Base-by-base conservation (phyloP, 2,113 vertebrate species). In the Shinisaurus crocodilurus region DNA sequence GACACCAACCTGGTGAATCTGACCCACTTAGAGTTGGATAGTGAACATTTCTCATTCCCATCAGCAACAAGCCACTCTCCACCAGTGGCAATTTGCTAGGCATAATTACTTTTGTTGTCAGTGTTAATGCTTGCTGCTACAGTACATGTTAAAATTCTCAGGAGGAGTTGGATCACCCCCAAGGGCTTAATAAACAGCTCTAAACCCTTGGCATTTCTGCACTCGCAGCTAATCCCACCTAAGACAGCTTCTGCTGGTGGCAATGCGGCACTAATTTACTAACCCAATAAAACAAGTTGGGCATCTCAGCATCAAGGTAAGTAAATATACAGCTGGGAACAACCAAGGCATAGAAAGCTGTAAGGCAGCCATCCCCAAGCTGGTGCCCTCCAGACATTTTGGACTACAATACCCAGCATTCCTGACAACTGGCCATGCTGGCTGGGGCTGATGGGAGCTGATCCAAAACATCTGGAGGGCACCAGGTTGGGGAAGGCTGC, bases 111-210 rank as follows among this genome's bases (percentile, higher is more conserved):
- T 94, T 91, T 57, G 84, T 25, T 95, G 48, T 95, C 94, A 95
- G 93, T 92, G 94, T 91, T 94, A 92, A 92, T 80, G 74, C 93
- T 94, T 95, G 88, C 87, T 93, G 88, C 89, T 93, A 88, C 70
- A 63, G 89, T 92, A 92, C 93, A 92, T 89, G 88, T 94, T 92
- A 95, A 96, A 93, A 93, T 95, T 50, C 93, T 91, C 90, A 90
- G 93, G 90, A 94, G 95, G 94, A 94, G 45, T 6, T 91, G 92
- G 93, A 94, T 94, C 95, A 93, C 95, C 94, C 91, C 91, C 81
- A 92, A 90, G 94, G 32, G 29, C 93, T 95, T 95, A 95, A 95
- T 94, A 95, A 96, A 94, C 95, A 95, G 93, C 89, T 92, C 93
- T 92, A 94, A 95, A 95, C 92, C 70, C 90, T 92, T 92, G 85